Percentiles rank a stretch among this genome's conserved stretches.
These are phyloP conservation scores for Philotrypesis tridentata DNA, from an alignment of 1,140 invertebrate genomes.

Conservation along the genomic window DNA sequence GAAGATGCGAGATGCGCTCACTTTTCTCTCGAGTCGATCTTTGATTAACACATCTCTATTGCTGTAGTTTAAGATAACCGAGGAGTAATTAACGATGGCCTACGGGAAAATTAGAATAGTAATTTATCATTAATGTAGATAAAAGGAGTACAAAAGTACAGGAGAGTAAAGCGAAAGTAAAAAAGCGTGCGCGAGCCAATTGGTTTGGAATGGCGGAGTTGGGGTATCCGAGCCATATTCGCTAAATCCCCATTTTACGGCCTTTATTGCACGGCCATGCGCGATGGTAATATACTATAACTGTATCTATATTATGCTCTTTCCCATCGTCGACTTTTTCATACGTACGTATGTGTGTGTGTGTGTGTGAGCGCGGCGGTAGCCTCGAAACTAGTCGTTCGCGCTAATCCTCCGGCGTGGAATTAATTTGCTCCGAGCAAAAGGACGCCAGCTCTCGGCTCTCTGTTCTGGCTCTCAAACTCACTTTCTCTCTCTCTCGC, in stretches of 20 bases:
- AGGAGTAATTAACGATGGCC: no score
- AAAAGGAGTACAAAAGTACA: no score
- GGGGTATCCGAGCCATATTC: not conserved
- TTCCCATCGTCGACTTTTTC: slow-evolving; percentile 24
- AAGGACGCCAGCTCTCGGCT: slow-evolving; percentile 7
- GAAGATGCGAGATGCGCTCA: no score
- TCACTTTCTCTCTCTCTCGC: slow-evolving; percentile 43
- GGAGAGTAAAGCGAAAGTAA: no score
- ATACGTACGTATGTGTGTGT: not conserved
- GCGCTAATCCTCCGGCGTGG: slow-evolving; percentile 30
- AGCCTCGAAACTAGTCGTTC: not conserved
- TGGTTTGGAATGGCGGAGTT: no score
- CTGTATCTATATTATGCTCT: not conserved
- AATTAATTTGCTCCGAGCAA: slow-evolving; percentile 50
- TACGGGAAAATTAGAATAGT: no score
- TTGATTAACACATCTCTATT: no score
- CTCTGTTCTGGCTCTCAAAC: slow-evolving; percentile 49
- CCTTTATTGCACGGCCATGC: slow-evolving; percentile 29
- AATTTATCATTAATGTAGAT: no score
- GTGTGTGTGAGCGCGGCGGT: no score
- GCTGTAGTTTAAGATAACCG: no score
- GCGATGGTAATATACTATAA: not conserved
- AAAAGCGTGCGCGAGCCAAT: no score
- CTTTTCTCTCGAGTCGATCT: no score
- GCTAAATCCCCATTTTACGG: slow-evolving; percentile 30